phyloP scores from a whole-genome alignment of 2,888 invertebrate species.

The Epirrhoe tristata region DNA sequence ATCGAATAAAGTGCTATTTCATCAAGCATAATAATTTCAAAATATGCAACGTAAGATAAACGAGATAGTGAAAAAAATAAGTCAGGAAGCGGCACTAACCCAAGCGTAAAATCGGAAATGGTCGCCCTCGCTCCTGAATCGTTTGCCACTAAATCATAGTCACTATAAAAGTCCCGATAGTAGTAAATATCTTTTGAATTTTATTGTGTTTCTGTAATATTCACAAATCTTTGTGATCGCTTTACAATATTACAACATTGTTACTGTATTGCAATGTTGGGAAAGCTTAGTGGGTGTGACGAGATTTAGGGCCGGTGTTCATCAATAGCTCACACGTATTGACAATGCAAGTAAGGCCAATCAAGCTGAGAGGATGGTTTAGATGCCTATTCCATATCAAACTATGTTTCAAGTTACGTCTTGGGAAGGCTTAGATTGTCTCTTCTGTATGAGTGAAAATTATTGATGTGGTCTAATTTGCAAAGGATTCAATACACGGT shows the following conservation, averaged over 20 bases:
- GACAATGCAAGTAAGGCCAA: too few species aligned
- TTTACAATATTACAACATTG: constrained; percentile 43
- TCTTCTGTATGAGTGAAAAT: too few species aligned
- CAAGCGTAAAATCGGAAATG: constrained; percentile 80
- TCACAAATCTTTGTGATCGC: constrained; percentile 63
- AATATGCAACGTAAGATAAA: constrained; percentile 44
- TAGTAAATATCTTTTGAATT: constrained; percentile 77
- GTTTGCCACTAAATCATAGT: constrained; percentile 77
- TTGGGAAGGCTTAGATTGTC: too few species aligned
- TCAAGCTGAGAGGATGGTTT: too few species aligned
- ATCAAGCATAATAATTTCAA: constrained; percentile 38
- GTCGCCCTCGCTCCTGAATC: constrained; percentile 66
- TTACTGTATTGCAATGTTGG: constrained; percentile 29
- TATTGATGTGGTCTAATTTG: too few species aligned
- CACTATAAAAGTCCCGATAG: constrained; percentile 79
- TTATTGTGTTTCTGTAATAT: constrained; percentile 66
- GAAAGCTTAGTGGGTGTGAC: constrained; percentile 6
- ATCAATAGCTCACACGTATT: not conserved
- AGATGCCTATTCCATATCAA: too few species aligned
- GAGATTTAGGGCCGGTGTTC: not conserved
- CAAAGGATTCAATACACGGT: too few species aligned
- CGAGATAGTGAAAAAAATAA: constrained; percentile 54
- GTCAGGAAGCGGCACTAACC: constrained; percentile 58
- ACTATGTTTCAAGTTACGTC: too few species aligned
- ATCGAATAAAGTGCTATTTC: constrained; percentile 11